Evolutionary conservation across 2,113 vertebrate species (phyloP).

Genomic region (Pseudorectes ferrugineus): DNA sequence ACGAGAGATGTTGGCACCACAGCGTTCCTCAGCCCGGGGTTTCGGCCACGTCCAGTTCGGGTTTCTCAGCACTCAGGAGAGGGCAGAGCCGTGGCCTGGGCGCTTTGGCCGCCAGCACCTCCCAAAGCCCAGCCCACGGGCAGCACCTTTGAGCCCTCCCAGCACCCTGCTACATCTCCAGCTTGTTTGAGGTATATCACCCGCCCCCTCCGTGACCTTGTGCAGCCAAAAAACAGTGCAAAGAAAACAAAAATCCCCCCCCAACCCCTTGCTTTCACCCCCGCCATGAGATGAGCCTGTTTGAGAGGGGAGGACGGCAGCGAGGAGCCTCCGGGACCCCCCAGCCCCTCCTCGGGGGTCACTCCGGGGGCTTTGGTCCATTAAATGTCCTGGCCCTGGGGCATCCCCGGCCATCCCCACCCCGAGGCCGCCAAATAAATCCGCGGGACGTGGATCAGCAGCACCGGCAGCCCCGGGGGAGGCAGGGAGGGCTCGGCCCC

Average conservation of each 20-base stretch:
- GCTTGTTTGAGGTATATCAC: conserved; percentile 51
- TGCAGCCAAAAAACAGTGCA: conserved; percentile 56
- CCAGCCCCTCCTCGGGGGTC: not conserved
- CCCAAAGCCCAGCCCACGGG: not conserved
- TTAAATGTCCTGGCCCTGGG: not conserved
- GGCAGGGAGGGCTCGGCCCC: not conserved
- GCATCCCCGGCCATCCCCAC: not conserved
- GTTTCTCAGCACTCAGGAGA: not conserved
- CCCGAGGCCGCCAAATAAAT: not conserved
- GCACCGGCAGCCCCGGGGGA: not conserved
- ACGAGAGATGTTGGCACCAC: not conserved
- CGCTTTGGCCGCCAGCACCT: not conserved
- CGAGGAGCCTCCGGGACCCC: fast-evolving
- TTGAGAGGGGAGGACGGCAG: not conserved
- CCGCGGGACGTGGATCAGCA: not conserved
- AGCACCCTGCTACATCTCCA: conserved; percentile 6
- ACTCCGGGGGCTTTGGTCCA: not conserved
- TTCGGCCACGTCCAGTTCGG: not conserved
- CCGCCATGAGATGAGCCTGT: not conserved
- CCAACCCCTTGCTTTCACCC: not conserved
- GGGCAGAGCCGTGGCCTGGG: not conserved
- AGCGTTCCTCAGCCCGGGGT: not conserved
- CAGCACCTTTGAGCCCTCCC: not conserved
- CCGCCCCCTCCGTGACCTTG: not conserved
- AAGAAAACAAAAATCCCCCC: not conserved